A percentile compares a stretch with the other conserved stretches of the same genome.
phyloP scores from a whole-genome alignment of 2,888 invertebrate genomes.

The Plebejus melissa region DNA sequence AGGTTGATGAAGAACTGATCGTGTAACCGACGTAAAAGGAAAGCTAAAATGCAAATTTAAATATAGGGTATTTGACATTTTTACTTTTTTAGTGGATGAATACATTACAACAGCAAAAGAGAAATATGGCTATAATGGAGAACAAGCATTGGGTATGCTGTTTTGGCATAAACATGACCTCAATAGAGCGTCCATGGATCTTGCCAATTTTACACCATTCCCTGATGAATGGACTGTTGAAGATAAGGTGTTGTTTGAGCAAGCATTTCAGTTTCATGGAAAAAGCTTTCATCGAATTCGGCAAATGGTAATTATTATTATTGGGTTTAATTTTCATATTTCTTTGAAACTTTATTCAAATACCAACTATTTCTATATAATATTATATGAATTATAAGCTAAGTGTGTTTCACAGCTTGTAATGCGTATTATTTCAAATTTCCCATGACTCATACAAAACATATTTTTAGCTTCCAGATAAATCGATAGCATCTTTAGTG shows the following conservation, averaged over 20 bases:
- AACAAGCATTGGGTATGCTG: constrained; percentile 97
- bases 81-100: constrained; percentile 89
- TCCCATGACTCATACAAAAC: constrained; percentile 29
- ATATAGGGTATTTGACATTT: background rate
- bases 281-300: constrained; percentile 98
- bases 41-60: background rate
- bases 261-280: constrained; percentile 98
- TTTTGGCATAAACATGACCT: constrained; percentile 99
- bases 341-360: too few species aligned
- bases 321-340: too few species aligned
- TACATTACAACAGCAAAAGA: constrained; percentile 96
- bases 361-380: too few species aligned
- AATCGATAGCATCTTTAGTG: constrained; percentile 96
- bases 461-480: constrained; percentile 90
- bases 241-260: constrained; percentile 98
- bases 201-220: constrained; percentile 97
- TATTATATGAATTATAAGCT: too few species aligned
- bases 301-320: constrained; percentile 89
- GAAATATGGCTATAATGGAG: constrained; percentile 97
- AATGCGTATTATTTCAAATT: background rate
- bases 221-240: constrained; percentile 99
- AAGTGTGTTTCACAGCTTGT: too few species aligned
- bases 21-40: background rate
- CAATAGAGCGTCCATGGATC: constrained; percentile 93
- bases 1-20: too few species aligned